Percentiles rank a stretch among this genome's conserved stretches.
Evolutionary conservation across 1,140 invertebrate species (phyloP).

Genomic region (Protaetia brevitarsis): DNA sequence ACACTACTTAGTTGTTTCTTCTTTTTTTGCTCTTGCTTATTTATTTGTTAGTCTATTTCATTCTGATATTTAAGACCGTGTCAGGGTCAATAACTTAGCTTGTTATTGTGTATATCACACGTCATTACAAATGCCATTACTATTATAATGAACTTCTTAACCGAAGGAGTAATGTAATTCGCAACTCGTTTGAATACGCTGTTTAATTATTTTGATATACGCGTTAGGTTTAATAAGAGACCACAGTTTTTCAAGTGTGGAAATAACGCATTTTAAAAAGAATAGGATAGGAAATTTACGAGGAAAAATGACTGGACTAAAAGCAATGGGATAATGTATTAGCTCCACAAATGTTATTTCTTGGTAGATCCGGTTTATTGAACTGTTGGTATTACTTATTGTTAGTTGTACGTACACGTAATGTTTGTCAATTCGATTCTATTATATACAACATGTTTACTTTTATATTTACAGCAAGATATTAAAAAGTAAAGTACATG

Average conservation of each 20-base stretch:
- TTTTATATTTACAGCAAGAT: too few species aligned
- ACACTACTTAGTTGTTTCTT: neutral
- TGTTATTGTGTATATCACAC: constrained; percentile 14
- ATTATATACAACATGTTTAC: too few species aligned
- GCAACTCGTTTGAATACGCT: neutral
- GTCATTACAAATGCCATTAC: constrained; percentile 6
- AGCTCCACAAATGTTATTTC: too few species aligned
- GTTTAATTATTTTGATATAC: neutral
- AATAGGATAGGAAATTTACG: too few species aligned
- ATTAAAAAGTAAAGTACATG: too few species aligned
- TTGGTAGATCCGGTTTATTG: too few species aligned
- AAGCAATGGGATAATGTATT: too few species aligned
- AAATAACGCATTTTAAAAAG: too few species aligned
- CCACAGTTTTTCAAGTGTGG: neutral
- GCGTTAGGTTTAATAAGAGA: neutral
- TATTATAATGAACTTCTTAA: constrained; percentile 14
- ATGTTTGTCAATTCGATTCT: too few species aligned
- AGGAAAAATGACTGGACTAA: too few species aligned
- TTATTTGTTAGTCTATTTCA: neutral
- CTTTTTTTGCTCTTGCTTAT: neutral
- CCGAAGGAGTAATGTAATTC: neutral
- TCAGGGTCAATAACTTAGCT: neutral
- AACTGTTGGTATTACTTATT: too few species aligned
- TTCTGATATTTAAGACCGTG: constrained; percentile 14
- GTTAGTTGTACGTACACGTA: too few species aligned